Conservation (phyloP, 2,113 vertebrate genomes). For the Cephalopholis sonnerati region DNA sequence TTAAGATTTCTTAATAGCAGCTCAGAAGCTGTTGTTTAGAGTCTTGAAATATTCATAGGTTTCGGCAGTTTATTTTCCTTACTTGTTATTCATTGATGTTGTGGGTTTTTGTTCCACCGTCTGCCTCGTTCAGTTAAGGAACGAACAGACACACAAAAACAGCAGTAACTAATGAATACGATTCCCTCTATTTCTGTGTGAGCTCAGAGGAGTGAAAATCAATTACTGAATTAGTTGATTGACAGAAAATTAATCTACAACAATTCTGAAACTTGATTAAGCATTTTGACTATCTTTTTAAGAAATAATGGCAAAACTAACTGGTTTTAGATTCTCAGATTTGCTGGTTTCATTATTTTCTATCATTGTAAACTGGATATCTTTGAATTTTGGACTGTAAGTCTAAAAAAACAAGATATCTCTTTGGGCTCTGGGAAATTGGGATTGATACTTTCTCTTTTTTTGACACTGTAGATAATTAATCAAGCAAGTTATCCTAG, state of each 20-base stretch:
- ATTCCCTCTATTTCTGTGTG: background rate
- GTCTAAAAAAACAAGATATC: background rate
- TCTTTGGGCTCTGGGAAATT: background rate
- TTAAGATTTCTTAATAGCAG: background rate
- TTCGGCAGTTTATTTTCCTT: conserved; percentile 16
- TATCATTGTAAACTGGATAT: too few relatives aligned
- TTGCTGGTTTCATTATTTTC: too few relatives aligned
- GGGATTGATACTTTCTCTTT: too few relatives aligned
- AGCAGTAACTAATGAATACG: background rate
- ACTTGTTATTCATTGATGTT: conserved; percentile 5
- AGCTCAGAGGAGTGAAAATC: background rate
- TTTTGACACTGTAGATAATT: too few relatives aligned
- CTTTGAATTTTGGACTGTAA: background rate
- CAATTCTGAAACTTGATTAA: background rate
- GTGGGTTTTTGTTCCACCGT: background rate
- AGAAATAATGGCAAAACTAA: too few relatives aligned
- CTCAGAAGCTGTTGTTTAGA: conserved; percentile 8
- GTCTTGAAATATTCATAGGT: conserved; percentile 28
- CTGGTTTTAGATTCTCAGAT: too few relatives aligned
- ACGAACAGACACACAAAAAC: background rate
- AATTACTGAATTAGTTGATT: too few relatives aligned
- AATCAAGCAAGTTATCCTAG: too few relatives aligned
- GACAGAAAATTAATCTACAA: background rate
- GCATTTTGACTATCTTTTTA: too few relatives aligned
- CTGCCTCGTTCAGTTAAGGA: background rate